Evolutionary conservation across 53 echinoderm and acorn worm species (phyloP).

Genomic region (Henricia sp.): DNA sequence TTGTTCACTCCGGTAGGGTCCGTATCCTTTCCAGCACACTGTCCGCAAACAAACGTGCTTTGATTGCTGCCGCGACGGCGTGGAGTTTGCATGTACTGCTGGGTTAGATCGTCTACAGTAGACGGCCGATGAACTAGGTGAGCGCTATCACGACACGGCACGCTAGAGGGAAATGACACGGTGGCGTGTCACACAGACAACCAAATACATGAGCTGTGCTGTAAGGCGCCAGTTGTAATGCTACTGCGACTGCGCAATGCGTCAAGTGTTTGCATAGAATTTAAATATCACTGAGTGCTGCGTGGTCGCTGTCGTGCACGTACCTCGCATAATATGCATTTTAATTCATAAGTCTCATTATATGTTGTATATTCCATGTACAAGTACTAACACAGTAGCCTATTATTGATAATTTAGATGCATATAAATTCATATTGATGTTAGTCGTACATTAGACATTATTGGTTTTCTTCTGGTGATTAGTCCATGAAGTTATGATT

Average conservation of each 20-base stretch:
- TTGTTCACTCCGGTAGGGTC: neutral
- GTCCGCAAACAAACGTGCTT: conserved; percentile 28
- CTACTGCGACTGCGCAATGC: conserved; percentile 38
- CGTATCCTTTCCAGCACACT: conserved; percentile 32
- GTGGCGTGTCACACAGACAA: neutral
- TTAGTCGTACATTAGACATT: too few relatives aligned
- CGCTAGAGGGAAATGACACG: neutral
- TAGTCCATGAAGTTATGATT: too few relatives aligned
- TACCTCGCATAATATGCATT: too few relatives aligned
- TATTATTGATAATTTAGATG: too few relatives aligned
- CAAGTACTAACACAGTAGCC: too few relatives aligned
- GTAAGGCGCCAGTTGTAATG: neutral
- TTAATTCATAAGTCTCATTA: too few relatives aligned
- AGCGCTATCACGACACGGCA: neutral
- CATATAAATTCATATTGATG: too few relatives aligned
- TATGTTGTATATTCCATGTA: too few relatives aligned
- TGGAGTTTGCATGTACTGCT: too few relatives aligned
- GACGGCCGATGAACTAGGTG: conserved; percentile 8
- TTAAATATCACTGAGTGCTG: conserved; percentile 33
- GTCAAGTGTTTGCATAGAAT: neutral
- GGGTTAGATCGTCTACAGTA: too few relatives aligned
- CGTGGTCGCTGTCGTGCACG: conserved; percentile 17
- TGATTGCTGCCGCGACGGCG: neutral
- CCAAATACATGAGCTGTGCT: neutral
- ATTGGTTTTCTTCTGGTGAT: too few relatives aligned